Evolutionary conservation across 2,888 invertebrate species (phyloP).

Genomic region (Macropis europaea): DNA sequence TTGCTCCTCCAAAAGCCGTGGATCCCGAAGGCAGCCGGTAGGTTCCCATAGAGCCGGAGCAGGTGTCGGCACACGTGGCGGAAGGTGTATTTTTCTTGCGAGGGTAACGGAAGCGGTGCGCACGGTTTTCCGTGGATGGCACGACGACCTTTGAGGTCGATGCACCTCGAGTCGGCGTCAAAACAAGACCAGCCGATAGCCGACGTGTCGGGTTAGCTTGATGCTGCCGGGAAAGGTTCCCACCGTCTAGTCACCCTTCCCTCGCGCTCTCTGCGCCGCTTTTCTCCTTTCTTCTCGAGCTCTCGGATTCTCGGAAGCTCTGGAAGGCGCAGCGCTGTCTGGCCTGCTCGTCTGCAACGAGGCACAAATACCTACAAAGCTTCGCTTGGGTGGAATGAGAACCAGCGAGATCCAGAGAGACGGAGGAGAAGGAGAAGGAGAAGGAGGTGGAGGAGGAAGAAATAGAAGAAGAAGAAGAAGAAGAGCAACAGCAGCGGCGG

Average conservation of each 20-base stretch:
- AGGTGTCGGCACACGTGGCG: conserved; percentile 38
- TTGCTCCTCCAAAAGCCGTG: background rate
- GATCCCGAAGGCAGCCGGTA: background rate
- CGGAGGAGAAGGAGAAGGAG: background rate
- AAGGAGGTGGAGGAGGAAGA: background rate
- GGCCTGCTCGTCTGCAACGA: conserved; percentile 67
- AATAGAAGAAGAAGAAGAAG: conserved; percentile 15
- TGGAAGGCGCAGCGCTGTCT: conserved; percentile 76
- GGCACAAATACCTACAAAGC: conserved; percentile 63
- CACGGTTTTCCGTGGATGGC: conserved; percentile 63
- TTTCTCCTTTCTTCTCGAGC: conserved; percentile 57
- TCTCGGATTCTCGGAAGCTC: conserved; percentile 71
- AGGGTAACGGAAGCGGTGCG: conserved; percentile 32
- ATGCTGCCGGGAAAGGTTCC: conserved; percentile 72
- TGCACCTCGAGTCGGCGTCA: conserved; percentile 75
- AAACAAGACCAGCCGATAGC: conserved; percentile 74
- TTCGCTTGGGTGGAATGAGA: conserved; percentile 48
- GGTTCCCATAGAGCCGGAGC: conserved; percentile 26
- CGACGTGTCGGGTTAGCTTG: conserved; percentile 56
- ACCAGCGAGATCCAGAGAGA: conserved; percentile 40
- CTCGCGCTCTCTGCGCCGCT: no score
- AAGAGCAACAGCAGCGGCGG: conserved; percentile 1
- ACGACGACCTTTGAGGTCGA: conserved; percentile 79
- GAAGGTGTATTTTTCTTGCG: conserved; percentile 26
- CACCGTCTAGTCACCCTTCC: conserved; percentile 78